A percentile compares a stretch with the other conserved stretches of the same genome.
Conservation (phyloP, 2,797 vertebrate species). For the Chelidonichthys spinosus region DNA sequence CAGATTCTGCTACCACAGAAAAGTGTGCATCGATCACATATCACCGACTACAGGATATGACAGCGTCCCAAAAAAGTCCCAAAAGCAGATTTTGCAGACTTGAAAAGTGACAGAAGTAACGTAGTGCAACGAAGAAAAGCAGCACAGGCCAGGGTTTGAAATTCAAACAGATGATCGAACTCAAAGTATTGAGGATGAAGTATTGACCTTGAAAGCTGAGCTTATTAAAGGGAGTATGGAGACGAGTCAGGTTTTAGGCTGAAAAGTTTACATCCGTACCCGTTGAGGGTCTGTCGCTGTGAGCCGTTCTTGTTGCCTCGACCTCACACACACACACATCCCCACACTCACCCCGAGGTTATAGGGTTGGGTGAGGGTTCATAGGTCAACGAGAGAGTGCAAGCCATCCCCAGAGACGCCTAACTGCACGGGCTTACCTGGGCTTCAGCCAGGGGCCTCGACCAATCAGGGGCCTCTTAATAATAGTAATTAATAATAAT, state of each 20-base stretch:
- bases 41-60: not conserved
- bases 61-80: not conserved
- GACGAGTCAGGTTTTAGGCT: slow-evolving; percentile 1
- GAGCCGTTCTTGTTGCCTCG: slow-evolving; percentile 32
- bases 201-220: not conserved
- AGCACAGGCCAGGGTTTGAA: too few species aligned
- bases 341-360: slow-evolving; percentile 48
- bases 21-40: too few species aligned
- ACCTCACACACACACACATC: slow-evolving; percentile 24
- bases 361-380: slow-evolving; percentile 71
- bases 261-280: slow-evolving; percentile 22
- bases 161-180: too few species aligned
- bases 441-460: too few species aligned
- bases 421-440: too few species aligned
- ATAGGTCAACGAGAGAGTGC: slow-evolving; percentile 68
- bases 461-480: too few species aligned
- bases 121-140: too few species aligned
- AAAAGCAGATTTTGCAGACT: not conserved
- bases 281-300: slow-evolving; percentile 22
- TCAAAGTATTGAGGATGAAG: too few species aligned
- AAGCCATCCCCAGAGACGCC: slow-evolving; percentile 26
- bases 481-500: too few species aligned
- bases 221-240: not conserved
- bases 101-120: not conserved
- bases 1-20: too few species aligned